Percentiles rank a stretch among this genome's conserved stretches.
phyloP scores from a whole-genome alignment of 2,113 vertebrate genomes.

The Sebastes schlegelii region DNA sequence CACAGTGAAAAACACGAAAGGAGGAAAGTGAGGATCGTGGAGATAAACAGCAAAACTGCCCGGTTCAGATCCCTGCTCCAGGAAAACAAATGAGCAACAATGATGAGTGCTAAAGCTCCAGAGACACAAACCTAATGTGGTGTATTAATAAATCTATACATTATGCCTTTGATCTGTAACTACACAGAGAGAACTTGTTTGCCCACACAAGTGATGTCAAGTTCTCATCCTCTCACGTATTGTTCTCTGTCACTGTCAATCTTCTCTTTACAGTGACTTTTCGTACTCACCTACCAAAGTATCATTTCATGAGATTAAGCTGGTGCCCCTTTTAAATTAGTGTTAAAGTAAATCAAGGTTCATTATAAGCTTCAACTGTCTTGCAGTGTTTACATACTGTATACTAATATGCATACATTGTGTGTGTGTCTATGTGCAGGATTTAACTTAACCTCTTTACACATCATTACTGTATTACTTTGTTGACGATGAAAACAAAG shows the following conservation, averaged over 20 bases:
- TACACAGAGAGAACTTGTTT: slow-evolving; percentile 14
- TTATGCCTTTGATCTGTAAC: slow-evolving; percentile 36
- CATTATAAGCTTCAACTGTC: not conserved
- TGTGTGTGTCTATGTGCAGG: not conserved
- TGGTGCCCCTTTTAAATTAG: not conserved
- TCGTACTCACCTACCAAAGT: not conserved
- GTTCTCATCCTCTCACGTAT: not conserved
- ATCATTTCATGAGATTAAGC: slow-evolving; percentile 7
- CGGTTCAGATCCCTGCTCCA: slow-evolving; percentile 27
- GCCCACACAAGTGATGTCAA: slow-evolving; percentile 1
- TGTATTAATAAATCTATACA: slow-evolving; percentile 31
- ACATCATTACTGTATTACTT: not conserved
- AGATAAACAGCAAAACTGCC: slow-evolving; percentile 33
- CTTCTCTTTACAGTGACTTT: not conserved
- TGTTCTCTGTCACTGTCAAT: slow-evolving; percentile 32
- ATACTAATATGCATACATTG: not conserved
- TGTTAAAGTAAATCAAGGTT: not conserved
- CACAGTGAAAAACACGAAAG: slow-evolving; percentile 17
- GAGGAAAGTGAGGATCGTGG: slow-evolving; percentile 5
- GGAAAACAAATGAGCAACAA: slow-evolving; percentile 30
- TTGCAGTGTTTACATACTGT: not conserved
- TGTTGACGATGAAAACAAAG: not conserved
- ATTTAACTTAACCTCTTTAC: not conserved
- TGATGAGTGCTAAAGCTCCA: slow-evolving; percentile 28
- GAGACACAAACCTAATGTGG: slow-evolving; percentile 22